Evolutionary conservation across 2,888 invertebrate genomes (phyloP), one percentile per base, ranked within the genome.

Genomic region (Lasiommata megera): DNA sequence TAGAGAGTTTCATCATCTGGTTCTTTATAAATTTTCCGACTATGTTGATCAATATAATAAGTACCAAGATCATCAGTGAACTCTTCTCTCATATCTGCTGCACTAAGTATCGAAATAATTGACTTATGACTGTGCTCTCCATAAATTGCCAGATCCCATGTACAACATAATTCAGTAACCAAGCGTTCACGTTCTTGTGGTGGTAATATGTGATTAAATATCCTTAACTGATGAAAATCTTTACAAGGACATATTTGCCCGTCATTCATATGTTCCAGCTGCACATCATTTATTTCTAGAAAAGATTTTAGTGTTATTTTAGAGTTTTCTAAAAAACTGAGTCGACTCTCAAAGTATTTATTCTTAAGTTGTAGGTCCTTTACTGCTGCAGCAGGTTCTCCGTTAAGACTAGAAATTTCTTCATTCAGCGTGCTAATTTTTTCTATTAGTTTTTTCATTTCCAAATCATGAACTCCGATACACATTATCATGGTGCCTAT

Each of bases 81-180:
- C 65, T 87, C 83, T 69, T 89, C 86, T 70, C 77, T 85, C 12
- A 72, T 70, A 37, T 84, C 82, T 63, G 75, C 70, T 7, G 82
- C 88, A 66, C 84, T 87, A 9, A 88, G 70, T 61, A 90, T 89
- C 16, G 90, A 88, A 63, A 89, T 82, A 8, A 88, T 75, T 12
- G 90, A 90, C 59, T 84, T 83, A 41, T 73, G 77, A 62, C 77
- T 79, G 34, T 68, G 73, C 41, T 82, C 79, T 31, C 87, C 87
- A 66, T 76, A 80, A 56, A 90, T 67, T 17, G 87, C 87, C 37
- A 76, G 57, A 63, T 88, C 82, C 90, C 90, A 90, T 57, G 83
- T 64, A 64, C 70, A 73, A 63, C 90, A 89, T 46, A 89, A 66
- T 61, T 87, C 80, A n/a, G 88, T 84, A 5, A 88, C 73, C 56